phyloP scores from a whole-genome alignment of 1,140 invertebrate species.

The Pseudomyrmex concolor region DNA sequence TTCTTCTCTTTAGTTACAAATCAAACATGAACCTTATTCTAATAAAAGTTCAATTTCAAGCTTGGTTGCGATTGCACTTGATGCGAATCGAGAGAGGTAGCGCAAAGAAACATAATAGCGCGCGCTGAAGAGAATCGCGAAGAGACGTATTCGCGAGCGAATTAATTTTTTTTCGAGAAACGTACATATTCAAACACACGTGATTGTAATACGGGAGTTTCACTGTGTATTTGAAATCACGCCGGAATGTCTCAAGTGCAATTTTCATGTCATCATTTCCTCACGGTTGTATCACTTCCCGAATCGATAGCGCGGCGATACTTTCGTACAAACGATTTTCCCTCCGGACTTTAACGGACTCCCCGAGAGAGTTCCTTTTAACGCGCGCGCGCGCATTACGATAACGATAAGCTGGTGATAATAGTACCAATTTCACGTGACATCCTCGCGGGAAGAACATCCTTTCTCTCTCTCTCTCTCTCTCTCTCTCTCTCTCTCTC shows the following conservation, averaged over 20 bases:
- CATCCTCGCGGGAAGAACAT: slow-evolving; percentile 42
- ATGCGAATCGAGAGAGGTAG: neutral
- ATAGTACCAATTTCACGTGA: slow-evolving; percentile 61
- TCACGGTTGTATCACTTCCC: slow-evolving; percentile 6
- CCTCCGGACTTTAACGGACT: slow-evolving; percentile 50
- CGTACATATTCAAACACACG: neutral
- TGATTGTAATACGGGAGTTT: slow-evolving; percentile 1
- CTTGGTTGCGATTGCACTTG: neutral
- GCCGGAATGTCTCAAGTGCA: slow-evolving; percentile 1
- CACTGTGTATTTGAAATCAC: slow-evolving; percentile 31
- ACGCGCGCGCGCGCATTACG: slow-evolving; percentile 25
- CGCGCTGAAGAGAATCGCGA: too few species aligned
- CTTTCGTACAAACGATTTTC: slow-evolving; percentile 46
- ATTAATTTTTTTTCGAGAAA: slow-evolving; percentile 2
- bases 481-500: neutral
- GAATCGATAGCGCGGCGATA: slow-evolving; percentile 3
- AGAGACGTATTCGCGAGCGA: neutral
- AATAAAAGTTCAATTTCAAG: neutral
- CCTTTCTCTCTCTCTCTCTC: neutral
- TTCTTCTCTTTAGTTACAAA: neutral
- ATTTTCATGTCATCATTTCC: slow-evolving; percentile 23
- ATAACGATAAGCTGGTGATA: slow-evolving; percentile 70
- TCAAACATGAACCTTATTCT: neutral
- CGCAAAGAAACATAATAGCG: neutral
- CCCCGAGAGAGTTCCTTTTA: slow-evolving; percentile 62